Percentiles rank a stretch among this genome's conserved stretches.
phyloP scores from a whole-genome alignment of 1,140 invertebrate genomes.

The Brevipalpus yothersi region DNA sequence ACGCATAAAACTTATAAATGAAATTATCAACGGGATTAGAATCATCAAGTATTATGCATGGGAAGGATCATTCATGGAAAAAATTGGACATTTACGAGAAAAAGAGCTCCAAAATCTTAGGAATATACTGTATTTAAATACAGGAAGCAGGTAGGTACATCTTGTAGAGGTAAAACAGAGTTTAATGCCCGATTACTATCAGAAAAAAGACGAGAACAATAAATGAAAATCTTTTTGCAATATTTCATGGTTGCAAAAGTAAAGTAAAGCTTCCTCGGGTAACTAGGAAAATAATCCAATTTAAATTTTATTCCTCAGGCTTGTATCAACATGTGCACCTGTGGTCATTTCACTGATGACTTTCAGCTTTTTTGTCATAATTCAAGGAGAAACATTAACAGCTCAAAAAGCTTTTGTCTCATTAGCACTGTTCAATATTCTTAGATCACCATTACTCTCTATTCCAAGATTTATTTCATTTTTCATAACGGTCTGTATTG shows the following conservation, averaged over 20 bases:
- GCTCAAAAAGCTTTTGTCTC: constrained; percentile 25
- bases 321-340: constrained; percentile 10
- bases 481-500: neutral
- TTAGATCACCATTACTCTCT: neutral
- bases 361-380: no score
- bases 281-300: constrained; percentile 20
- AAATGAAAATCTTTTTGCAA: no score
- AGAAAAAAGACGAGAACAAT: no score
- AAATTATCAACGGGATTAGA: constrained; percentile 19
- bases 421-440: constrained; percentile 37
- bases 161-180: no score
- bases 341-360: no score
- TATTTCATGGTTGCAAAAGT: constrained; percentile 63
- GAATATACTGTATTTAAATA: neutral
- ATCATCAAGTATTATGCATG: constrained; percentile 15
- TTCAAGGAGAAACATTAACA: constrained; percentile 41
- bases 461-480: neutral
- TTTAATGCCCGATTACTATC: no score
- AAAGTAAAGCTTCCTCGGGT: constrained; percentile 40
- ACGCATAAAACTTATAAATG: constrained; percentile 19
- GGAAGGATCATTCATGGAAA: constrained; percentile 14
- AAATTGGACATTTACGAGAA: constrained; percentile 7
- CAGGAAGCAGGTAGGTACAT: no score
- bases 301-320: no score
- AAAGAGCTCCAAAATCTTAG: neutral